phyloP scores from a whole-genome alignment of 2,888 invertebrate species.

The Trypoxylon attenuatum region DNA sequence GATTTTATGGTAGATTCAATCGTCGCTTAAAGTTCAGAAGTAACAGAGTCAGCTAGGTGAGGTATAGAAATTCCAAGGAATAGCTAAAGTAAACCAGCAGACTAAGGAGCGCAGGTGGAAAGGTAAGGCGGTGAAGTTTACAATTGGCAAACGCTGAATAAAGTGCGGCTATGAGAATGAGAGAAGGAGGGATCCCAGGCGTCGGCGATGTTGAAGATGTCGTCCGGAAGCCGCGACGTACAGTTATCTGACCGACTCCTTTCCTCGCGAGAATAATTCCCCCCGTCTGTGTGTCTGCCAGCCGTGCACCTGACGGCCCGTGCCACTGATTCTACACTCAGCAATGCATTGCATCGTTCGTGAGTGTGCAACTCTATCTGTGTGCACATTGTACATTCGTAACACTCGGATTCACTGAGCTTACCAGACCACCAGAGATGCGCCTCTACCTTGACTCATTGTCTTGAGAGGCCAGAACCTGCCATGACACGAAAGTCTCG shows the following conservation, averaged over 20 bases:
- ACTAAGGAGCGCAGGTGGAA: too few species aligned
- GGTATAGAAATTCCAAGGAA: too few species aligned
- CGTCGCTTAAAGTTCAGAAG: too few species aligned
- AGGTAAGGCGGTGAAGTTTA: background rate
- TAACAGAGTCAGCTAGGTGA: too few species aligned
- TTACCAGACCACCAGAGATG: background rate
- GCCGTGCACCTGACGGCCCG: slow-evolving; percentile 21
- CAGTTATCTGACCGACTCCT: slow-evolving; percentile 74
- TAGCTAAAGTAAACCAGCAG: slow-evolving; percentile 28
- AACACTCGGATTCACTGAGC: background rate
- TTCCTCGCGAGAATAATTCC: slow-evolving; percentile 47
- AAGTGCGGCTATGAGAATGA: slow-evolving; percentile 39
- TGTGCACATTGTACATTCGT: background rate
- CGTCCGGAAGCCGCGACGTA: slow-evolving; percentile 71
- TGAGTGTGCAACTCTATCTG: too few species aligned
- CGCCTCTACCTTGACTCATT: background rate
- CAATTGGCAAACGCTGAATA: slow-evolving; percentile 18
- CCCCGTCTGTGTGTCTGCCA: slow-evolving; percentile 3
- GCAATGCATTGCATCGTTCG: background rate
- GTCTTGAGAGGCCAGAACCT: too few species aligned
- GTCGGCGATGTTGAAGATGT: slow-evolving; percentile 64
- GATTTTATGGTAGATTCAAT: too few species aligned
- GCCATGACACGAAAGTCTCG: too few species aligned
- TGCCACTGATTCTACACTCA: slow-evolving; percentile 20
- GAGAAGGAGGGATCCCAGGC: slow-evolving; percentile 49